Evolutionary conservation across 2,113 vertebrate genomes (phyloP), one percentile per base, ranked within the genome.

Genomic region (Danionella cerebrum): DNA sequence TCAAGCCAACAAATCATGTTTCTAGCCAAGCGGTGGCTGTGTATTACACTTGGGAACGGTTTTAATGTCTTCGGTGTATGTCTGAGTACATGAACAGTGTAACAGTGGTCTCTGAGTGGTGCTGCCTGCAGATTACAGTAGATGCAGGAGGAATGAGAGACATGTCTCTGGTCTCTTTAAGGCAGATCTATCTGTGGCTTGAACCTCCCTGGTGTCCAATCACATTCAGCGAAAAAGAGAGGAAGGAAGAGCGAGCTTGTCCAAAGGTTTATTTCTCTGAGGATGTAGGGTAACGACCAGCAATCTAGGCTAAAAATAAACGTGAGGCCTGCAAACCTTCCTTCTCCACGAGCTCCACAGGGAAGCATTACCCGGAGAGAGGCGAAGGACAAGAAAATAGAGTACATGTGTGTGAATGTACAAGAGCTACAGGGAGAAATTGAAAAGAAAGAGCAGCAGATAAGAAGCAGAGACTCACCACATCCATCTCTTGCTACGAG

Each of bases 231-330:
- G 21, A 12, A 14, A 18, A 36, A n/a, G 2, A 10, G 24, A 35
- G 36, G 8, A 13, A 22, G n/a, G 6, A 24, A 22, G 58, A 5
- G 19, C 10, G 50, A 5, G 18, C 5, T 16, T 10, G 27, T 21
- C 19, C 31, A 3, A 55, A 41, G 67, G 72, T 76, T 48, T 63
- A 78, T 74, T 80, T 65, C 80, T 78, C 73, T 50, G 65, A 79
- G 73, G 79, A 79, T 79, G 52, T 22, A 10, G 72, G 44, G 60
- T 65, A 65, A 64, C 18, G 29, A 65, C 59, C 66, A 55, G 77
- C 77, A 75, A 71, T 47, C 55, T 69, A 58, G 67, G 44, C 83
- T 85, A 84, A 86, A 84, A 85, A 88, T 86, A 86, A 75, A 83
- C 74, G 65, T 70, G 19, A 70, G 47, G 52, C 44, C 45, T 24